Base-by-base conservation (phyloP, 1,140 invertebrate species). In the Drosophila melanica region DNA sequence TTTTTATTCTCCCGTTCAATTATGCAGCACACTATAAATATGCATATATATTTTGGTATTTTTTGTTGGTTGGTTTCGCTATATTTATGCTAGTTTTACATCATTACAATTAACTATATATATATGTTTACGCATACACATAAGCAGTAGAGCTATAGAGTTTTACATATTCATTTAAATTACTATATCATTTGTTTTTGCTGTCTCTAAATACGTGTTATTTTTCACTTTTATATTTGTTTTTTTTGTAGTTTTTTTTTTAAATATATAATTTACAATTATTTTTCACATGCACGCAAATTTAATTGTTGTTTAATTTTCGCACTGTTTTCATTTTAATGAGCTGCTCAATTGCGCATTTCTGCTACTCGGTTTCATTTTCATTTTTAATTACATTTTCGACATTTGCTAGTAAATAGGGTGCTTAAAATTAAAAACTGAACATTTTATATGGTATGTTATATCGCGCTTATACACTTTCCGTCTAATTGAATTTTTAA, bases 381-480 rank as follows among this genome's bases (percentile, higher is more conserved):
- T 54, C 62, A 81, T 82, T 53, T 89, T 77, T 89, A 89, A 84
- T 89, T 89, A 89, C 77, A 89, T 77, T 82, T 80, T 82, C 76
- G 79, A 71, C 75, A 69, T 79, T 77, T 77, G 66, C 66, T 79
- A 57, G 67, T 79, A 59, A 80, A 72, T 75, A 63, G 51, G 51
- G 33, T 67, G 39, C 65, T 71, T 74, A 66, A 79, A 77, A 79
- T 73, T 71, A 65, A 63, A 33, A 72, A 79, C 44, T 72, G 55
- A 72, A 72, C 48, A 60, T 67, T 62, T 66, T 66, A 44, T 59
- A 41, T 53, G 23, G 44, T 78, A 55, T 77, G 35, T 51, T 71
- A 44, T 27, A 44, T 27, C 12, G 48, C 39, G 18, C 37, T 57
- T 63, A 53, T 51, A 42, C 53, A 66, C 30, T 63, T 67, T 75